These are phyloP conservation scores for Anoplius nigerrimus DNA, from an alignment of 2,888 invertebrate species.

Conservation along the genomic window DNA sequence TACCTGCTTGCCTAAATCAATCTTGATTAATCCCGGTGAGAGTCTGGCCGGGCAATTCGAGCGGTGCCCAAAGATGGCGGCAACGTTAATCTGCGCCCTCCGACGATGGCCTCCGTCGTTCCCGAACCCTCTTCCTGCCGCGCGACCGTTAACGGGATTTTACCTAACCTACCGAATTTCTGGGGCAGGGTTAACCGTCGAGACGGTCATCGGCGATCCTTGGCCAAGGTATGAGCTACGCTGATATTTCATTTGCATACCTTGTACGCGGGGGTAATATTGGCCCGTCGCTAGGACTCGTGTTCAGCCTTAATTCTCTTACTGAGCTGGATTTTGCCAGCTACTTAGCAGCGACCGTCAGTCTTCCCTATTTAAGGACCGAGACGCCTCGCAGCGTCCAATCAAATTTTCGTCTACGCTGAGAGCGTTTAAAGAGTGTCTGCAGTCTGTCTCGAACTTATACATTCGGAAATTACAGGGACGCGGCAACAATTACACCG, in stretches of 20 bases:
- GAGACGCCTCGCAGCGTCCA: too few species aligned
- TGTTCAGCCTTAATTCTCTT: conserved; percentile 31
- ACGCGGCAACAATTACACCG: too few species aligned
- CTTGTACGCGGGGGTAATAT: conserved; percentile 35
- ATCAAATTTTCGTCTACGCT: too few species aligned
- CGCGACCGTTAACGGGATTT: conserved; percentile 33
- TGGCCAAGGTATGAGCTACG: background rate
- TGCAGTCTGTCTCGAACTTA: too few species aligned
- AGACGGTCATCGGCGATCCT: conserved; percentile 19
- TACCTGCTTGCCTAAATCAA: conserved; percentile 51
- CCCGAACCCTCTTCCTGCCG: background rate
- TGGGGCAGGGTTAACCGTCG: conserved; percentile 6
- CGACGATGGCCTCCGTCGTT: conserved; percentile 14
- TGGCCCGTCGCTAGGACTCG: conserved; percentile 26
- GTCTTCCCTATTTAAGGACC: too few species aligned
- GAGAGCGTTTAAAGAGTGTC: too few species aligned
- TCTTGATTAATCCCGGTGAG: conserved; percentile 56
- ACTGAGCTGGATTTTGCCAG: background rate
- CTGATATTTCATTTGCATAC: conserved; percentile 59
- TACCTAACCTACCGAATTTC: conserved; percentile 25
- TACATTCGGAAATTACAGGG: too few species aligned
- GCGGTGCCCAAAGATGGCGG: conserved; percentile 37
- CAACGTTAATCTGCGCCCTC: conserved; percentile 42
- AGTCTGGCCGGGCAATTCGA: conserved; percentile 42
- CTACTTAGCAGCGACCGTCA: background rate